These are phyloP conservation scores for Saxidomus purpurata DNA, from an alignment of 1,140 invertebrate genomes.

Conservation along the genomic window DNA sequence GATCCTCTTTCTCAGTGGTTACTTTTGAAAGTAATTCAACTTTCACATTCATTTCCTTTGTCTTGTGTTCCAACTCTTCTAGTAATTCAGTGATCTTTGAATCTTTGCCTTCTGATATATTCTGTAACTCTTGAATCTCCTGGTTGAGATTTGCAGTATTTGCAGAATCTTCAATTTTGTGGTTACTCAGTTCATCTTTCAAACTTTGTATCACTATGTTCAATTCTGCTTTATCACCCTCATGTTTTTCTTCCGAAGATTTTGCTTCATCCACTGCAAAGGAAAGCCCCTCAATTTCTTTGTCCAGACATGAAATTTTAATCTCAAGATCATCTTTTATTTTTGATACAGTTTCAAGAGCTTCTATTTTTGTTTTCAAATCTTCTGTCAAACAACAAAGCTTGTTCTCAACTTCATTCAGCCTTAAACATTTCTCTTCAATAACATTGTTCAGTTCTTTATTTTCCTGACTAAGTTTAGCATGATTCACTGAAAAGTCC, in stretches of 20 bases:
- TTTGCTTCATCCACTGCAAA: constrained; percentile 17
- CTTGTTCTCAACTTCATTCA: constrained; percentile 32
- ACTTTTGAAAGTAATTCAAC: neutral
- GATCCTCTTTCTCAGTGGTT: neutral
- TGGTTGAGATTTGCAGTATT: constrained; percentile 24
- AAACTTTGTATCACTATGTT: constrained; percentile 18
- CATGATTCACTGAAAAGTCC: constrained; percentile 46
- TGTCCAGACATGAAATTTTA: neutral
- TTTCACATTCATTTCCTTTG: neutral
- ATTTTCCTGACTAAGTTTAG: constrained; percentile 46
- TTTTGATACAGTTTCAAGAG: neutral
- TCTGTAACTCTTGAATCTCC: constrained; percentile 39
- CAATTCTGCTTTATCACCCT: neutral
- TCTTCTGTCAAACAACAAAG: neutral
- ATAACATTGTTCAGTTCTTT: constrained; percentile 3
- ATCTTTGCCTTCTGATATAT: constrained; percentile 36
- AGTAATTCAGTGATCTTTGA: constrained; percentile 15
- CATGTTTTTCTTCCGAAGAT: neutral
- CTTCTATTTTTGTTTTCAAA: neutral
- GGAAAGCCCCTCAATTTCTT: constrained; percentile 6
- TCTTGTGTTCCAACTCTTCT: constrained; percentile 34
- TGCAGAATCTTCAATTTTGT: neutral
- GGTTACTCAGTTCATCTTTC: constrained; percentile 54
- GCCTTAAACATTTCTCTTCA: constrained; percentile 12
- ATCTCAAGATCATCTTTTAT: neutral